Percentiles rank a stretch among this genome's conserved stretches.
Conservation (phyloP, 2,797 vertebrate species). For the Kryptolebias ocellatus region DNA sequence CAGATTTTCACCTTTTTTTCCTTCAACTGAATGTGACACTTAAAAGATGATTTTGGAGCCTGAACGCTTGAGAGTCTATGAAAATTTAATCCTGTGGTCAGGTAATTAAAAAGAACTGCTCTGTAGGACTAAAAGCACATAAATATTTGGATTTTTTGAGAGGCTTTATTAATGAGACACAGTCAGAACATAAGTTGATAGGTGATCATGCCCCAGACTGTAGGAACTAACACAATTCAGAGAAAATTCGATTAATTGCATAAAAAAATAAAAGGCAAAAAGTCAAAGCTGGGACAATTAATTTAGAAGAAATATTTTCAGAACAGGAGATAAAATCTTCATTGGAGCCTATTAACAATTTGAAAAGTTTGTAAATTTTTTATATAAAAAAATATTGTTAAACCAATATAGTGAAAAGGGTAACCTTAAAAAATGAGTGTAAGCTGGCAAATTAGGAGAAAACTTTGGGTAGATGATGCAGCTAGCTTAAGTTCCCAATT, state of each 20-base stretch:
- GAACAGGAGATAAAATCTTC: not conserved
- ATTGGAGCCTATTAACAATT: not conserved
- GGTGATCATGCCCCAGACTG: conserved; percentile 10
- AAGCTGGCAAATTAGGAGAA: too few relatives aligned
- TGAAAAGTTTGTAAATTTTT: not conserved
- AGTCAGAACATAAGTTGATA: conserved; percentile 43
- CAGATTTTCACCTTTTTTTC: conserved; percentile 14
- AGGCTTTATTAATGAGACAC: conserved; percentile 35
- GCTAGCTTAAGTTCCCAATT: too few relatives aligned
- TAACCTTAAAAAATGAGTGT: too few relatives aligned
- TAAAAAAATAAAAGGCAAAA: not conserved
- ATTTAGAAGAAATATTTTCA: not conserved
- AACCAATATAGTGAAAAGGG: too few relatives aligned
- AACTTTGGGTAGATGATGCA: too few relatives aligned
- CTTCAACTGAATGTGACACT: conserved; percentile 3
- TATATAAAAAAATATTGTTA: not conserved
- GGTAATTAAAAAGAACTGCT: conserved; percentile 31
- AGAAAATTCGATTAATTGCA: not conserved
- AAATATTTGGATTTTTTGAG: conserved; percentile 49
- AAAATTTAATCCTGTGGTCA: conserved; percentile 14
- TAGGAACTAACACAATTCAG: not conserved
- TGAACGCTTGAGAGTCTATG: conserved; percentile 2
- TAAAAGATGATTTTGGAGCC: conserved; percentile 27
- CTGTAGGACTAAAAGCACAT: conserved; percentile 2
- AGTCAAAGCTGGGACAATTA: not conserved